Conservation (phyloP, 2,888 invertebrate species). For the Oxystoma pomonae region DNA sequence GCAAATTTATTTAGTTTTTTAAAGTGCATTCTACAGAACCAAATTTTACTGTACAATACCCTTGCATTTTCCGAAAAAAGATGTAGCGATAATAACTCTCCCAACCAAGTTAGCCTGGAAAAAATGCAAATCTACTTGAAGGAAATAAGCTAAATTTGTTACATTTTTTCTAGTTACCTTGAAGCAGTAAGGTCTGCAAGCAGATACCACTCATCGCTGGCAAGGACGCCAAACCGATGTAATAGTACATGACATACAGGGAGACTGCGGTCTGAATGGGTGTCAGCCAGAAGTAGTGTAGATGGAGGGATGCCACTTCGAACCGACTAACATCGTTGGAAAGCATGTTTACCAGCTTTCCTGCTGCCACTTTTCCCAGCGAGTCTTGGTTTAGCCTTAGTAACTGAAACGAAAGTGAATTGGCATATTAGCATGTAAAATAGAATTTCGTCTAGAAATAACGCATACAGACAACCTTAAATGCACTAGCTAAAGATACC, state of each 20-base stretch:
- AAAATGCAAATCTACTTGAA: too few species aligned
- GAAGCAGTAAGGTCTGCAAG: conserved; percentile 51
- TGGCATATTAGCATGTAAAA: too few species aligned
- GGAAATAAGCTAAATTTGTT: too few species aligned
- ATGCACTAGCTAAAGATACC: too few species aligned
- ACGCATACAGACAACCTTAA: too few species aligned
- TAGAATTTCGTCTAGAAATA: too few species aligned
- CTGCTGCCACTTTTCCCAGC: conserved; percentile 75
- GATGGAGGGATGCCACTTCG: conserved; percentile 63
- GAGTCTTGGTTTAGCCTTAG: conserved; percentile 63
- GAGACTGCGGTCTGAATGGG: conserved; percentile 68
- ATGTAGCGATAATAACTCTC: too few species aligned
- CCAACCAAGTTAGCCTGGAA: too few species aligned
- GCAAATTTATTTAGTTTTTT: too few species aligned
- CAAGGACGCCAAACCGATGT: conserved; percentile 54
- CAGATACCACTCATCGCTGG: conserved; percentile 58
- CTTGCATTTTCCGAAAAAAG: too few species aligned
- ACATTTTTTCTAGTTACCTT: conserved; percentile 46
- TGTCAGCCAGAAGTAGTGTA: conserved; percentile 78
- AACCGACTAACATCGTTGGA: conserved; percentile 83
- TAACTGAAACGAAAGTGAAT: conserved; percentile 44
- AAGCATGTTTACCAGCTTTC: conserved; percentile 78
- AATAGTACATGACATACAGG: conserved; percentile 55
- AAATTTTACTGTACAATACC: too few species aligned
- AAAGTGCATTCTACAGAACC: too few species aligned